Evolutionary conservation across 2,888 invertebrate genomes (phyloP).

Genomic region (Harpalus rufipes): DNA sequence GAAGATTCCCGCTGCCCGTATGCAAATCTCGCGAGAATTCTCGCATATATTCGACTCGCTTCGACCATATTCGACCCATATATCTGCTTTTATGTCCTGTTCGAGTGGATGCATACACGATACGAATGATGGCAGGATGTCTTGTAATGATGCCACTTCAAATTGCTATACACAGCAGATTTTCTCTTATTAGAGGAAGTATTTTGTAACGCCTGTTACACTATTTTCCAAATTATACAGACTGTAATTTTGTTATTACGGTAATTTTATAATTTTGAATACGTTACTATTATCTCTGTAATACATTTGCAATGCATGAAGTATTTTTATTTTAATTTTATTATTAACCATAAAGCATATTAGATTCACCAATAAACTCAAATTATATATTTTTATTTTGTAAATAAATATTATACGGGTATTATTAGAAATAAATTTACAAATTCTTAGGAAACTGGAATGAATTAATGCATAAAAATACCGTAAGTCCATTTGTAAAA

Average conservation of each 20-base stretch:
- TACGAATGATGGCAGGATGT: constrained; percentile 41
- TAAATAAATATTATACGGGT: no score
- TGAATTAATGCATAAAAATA: no score
- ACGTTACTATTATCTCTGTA: not conserved
- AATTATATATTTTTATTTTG: no score
- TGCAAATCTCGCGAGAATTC: constrained; percentile 59
- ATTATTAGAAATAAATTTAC: no score
- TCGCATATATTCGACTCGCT: constrained; percentile 47
- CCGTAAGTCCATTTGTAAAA: no score
- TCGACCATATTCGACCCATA: constrained; percentile 58
- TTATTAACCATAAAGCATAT: not conserved
- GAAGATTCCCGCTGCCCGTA: constrained; percentile 50
- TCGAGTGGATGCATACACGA: constrained; percentile 9
- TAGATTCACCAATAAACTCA: not conserved
- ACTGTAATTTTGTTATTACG: constrained; percentile 16
- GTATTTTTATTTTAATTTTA: not conserved
- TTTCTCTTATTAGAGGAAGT: constrained; percentile 12
- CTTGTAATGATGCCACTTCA: constrained; percentile 32
- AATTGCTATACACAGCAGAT: constrained; percentile 20
- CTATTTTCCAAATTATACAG: constrained; percentile 8
- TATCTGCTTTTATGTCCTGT: constrained; percentile 52
- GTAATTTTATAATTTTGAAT: constrained; percentile 25
- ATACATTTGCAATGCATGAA: not conserved
- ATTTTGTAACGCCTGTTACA: constrained; percentile 20
- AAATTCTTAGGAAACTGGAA: no score